Base-by-base conservation (phyloP, 2,113 vertebrate species). In the Tichodroma muraria region DNA sequence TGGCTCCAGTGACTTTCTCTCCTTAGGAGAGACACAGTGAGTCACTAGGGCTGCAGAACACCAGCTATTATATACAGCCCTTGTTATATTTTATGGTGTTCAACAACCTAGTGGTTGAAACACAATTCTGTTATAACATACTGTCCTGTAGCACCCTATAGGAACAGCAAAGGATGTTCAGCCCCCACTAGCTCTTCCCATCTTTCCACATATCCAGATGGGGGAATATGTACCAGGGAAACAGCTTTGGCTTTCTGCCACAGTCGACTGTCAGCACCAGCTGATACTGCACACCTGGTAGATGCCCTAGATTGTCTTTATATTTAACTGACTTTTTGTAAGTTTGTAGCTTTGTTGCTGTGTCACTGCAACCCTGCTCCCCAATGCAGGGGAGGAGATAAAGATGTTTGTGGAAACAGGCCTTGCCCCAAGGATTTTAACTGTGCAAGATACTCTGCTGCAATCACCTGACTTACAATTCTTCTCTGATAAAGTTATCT, bases 41-140 rank as follows among this genome's bases (percentile, higher is more conserved):
- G 82, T 97, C 92, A 86, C 64, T 59, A 47, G 57, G 77, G 85
- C 97, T 97, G 85, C 94, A 95, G 89, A 96, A 94, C 18, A 15
- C 12, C 90, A 63, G 28, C 76, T 87, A 59, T 76, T 68, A 50
- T 52, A 78, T 42, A 45, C 13, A 78, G n/a, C 8, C 45, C 9
- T 37, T 12, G 20, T 50, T 59, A 42, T 31, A 64, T 64, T 75
- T 71, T 63, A 64, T 3, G 6, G 15, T 30, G 18, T 23, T 56
- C 20, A 13, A 57, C 42, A 57, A 65, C 11, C 45, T 37, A 42
- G 23, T 14, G 87, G 23, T 44, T 11, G 2, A 89, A 84, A 40
- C 52, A 54, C 24, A 61, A 21, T 28, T 50, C 35, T 10, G 5
- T 3, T 35, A 28, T n/a, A 61, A 64, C 33, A 4, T 11, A 15